Conservation (phyloP, 2,113 vertebrate genomes). For the Vimba vimba region DNA sequence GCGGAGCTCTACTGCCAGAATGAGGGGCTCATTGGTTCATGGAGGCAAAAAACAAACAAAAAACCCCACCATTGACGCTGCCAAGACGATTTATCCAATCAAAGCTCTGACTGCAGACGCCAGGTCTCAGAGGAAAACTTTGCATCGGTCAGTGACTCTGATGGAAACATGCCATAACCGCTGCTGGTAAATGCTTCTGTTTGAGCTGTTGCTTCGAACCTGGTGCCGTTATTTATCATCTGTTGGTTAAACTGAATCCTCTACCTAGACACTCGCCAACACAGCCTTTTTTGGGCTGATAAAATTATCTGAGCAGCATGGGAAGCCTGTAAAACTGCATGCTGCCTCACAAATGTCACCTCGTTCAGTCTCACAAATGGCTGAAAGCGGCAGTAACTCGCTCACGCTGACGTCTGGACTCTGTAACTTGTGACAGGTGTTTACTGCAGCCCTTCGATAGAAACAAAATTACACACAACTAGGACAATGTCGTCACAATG, state of each 20-base stretch:
- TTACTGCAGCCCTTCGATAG: slow-evolving; percentile 25
- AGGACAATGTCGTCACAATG: not conserved
- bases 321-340: slow-evolving; percentile 54
- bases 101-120: not conserved
- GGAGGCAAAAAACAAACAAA: not conserved
- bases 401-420: slow-evolving; percentile 7
- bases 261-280: not conserved
- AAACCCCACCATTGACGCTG: not conserved
- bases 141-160: slow-evolving; percentile 19
- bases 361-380: slow-evolving; percentile 39
- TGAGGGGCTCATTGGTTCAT: not conserved
- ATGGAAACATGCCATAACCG: not conserved
- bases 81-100: slow-evolving; percentile 27
- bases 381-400: slow-evolving; percentile 24
- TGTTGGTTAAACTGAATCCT: slow-evolving; percentile 14
- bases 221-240: slow-evolving; percentile 47
- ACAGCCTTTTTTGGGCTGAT: slow-evolving; percentile 42
- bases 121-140: slow-evolving; percentile 21
- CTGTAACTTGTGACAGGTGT: slow-evolving; percentile 27
- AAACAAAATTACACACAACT: not conserved
- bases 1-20: not conserved
- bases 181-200: slow-evolving; percentile 19
- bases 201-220: not conserved
- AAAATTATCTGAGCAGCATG: slow-evolving; percentile 48
- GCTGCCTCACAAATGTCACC: slow-evolving; percentile 61